Evolutionary conservation across 1,140 invertebrate species (phyloP), one percentile per base, ranked within the genome.

Genomic region (Adoxophyes honmai): DNA sequence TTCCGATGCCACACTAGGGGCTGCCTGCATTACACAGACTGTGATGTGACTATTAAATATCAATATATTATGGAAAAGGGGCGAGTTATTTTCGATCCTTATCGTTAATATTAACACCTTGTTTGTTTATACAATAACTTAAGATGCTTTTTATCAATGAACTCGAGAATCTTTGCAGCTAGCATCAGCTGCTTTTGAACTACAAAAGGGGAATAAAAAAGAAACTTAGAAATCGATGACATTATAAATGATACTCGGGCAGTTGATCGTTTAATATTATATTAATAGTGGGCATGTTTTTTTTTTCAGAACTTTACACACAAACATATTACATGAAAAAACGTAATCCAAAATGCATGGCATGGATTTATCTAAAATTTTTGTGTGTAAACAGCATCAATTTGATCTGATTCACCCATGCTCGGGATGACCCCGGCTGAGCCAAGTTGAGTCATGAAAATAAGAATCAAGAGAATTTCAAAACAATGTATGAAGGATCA

Each of bases 21-120:
- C 80, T 88, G 85, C 82, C 78, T 79, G 73, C 76, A 66, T 86
- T 88, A 85, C 82, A 73, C 78, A 63, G 64, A 60, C 68, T 73
- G 69, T 76, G 75, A 77, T 77, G 72, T 64, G 76, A 80, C 76
- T 80, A 80, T 79, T 80, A 84, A 83, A 81, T 81, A 86, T 83
- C 80, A 86, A 88, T 86, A 88, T 88, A 86, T 88, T 83, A 86
- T 78, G 77, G 73, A 73, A 62, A 68, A 67, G 77, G 59, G 72
- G 74, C 58, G 67, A 78, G 66, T 66, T 82, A 71, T 77, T 73
- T 62, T 75, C 42, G 77, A 83, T 85, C 51, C 60, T 69, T 81
- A 85, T 86, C 82, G 55, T 59, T 42, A 48, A 62, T 67, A 79
- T 85, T 81, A 86, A 86, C 85, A 80, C 85, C 82, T 88, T 86